Evolutionary conservation across 2,113 vertebrate species (phyloP).

Genomic region (Piprites chloris): DNA sequence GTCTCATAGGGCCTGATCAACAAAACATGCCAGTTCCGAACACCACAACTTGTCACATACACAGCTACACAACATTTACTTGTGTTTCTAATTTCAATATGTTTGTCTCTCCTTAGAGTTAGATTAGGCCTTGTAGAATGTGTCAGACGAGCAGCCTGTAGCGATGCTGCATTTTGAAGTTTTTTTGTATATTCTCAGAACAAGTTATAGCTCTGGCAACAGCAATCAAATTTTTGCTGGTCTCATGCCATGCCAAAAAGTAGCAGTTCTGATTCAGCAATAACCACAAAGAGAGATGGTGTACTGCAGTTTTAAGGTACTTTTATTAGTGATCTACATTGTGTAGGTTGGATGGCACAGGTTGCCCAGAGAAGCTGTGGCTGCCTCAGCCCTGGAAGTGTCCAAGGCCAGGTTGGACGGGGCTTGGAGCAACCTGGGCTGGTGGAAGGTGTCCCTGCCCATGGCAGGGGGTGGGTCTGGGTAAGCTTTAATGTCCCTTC

Average conservation of each 20-base stretch:
- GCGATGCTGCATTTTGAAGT: not conserved
- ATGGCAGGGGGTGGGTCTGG: not conserved
- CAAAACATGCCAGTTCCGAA: not conserved
- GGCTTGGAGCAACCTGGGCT: not conserved
- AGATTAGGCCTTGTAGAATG: not conserved
- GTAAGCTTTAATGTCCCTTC: not conserved
- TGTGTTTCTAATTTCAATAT: not conserved
- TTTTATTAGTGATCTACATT: not conserved
- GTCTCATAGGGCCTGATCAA: not conserved
- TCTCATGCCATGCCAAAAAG: not conserved
- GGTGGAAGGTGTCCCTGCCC: not conserved
- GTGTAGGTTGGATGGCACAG: not conserved
- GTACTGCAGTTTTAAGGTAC: not conserved
- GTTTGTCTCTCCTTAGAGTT: not conserved
- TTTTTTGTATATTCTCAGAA: not conserved
- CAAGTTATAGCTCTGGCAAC: not conserved
- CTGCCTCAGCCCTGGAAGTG: not conserved
- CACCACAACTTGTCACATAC: not conserved
- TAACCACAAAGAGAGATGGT: not conserved
- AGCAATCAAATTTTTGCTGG: not conserved
- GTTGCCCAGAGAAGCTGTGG: not conserved
- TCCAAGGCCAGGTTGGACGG: not conserved
- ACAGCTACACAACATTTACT: not conserved
- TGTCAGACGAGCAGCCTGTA: not conserved
- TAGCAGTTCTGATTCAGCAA: not conserved